Evolutionary conservation across 2,888 invertebrate genomes (phyloP).

Genomic region (Pseudococcus longispinus): DNA sequence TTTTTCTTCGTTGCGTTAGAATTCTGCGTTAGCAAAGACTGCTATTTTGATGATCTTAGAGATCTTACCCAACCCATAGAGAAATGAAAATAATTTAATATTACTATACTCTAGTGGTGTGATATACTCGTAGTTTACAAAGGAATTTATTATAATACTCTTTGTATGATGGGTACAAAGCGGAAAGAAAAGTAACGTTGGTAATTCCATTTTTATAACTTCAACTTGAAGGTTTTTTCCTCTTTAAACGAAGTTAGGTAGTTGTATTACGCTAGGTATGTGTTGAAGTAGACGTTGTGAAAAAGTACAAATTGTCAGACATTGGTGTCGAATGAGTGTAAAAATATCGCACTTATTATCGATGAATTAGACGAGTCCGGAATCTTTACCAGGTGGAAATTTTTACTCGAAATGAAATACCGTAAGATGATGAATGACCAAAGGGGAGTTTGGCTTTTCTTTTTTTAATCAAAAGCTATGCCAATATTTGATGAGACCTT

Average conservation of each 20-base stretch:
- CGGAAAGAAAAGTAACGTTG: constrained; percentile 21
- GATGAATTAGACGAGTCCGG: not conserved
- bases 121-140: constrained; percentile 23
- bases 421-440: not conserved
- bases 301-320: not conserved
- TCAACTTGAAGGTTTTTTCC: constrained; percentile 8
- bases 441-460: not conserved
- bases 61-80: constrained; percentile 1
- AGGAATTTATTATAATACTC: constrained; percentile 28
- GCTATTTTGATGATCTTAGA: constrained; percentile 22
- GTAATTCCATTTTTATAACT: constrained; percentile 31
- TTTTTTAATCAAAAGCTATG: not conserved
- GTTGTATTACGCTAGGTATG: not conserved
- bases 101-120: constrained; percentile 22
- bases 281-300: not conserved
- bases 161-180: constrained; percentile 12
- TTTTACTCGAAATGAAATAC: not conserved
- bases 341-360: not conserved
- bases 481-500: not conserved
- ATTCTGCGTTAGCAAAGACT: not conserved
- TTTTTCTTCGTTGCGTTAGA: not conserved
- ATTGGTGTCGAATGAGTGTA: not conserved
- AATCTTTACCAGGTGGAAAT: not conserved
- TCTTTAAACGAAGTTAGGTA: constrained; percentile 3
- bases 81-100: constrained; percentile 31